These are phyloP conservation scores for Heliothis peltigera DNA, from an alignment of 2,888 invertebrate species.

Conservation along the genomic window DNA sequence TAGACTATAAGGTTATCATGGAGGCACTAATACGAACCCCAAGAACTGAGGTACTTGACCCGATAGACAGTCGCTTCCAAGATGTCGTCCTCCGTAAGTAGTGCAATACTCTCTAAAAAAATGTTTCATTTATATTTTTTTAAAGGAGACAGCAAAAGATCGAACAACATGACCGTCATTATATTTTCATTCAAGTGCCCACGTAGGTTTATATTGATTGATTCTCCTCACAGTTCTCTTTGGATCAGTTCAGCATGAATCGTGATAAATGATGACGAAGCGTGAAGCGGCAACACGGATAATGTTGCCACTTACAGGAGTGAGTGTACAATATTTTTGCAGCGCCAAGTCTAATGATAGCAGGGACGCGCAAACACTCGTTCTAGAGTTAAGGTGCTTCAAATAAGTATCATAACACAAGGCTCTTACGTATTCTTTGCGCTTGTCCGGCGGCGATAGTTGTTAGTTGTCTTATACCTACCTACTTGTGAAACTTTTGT, in stretches of 20 bases:
- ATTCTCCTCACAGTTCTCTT: slow-evolving; percentile 36
- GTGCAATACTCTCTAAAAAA: no score
- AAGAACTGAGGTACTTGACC: no score
- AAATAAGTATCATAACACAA: slow-evolving; percentile 46
- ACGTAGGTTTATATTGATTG: slow-evolving; percentile 36
- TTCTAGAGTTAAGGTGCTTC: slow-evolving; percentile 30
- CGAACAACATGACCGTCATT: neutral
- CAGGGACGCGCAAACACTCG: slow-evolving; percentile 23
- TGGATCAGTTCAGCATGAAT: slow-evolving; percentile 49
- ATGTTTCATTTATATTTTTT: neutral
- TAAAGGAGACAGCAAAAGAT: slow-evolving; percentile 7
- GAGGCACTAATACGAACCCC: no score
- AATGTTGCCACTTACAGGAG: slow-evolving; percentile 62
- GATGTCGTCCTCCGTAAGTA: no score
- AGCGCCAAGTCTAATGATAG: slow-evolving; percentile 48
- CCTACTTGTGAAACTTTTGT: slow-evolving; percentile 40
- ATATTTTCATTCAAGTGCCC: slow-evolving; percentile 12
- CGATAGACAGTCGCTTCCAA: no score
- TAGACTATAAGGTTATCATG: no score
- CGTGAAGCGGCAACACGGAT: slow-evolving; percentile 52
- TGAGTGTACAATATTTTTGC: slow-evolving; percentile 56
- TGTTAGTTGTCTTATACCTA: slow-evolving; percentile 40
- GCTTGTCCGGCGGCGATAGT: slow-evolving; percentile 34
- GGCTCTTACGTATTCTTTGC: slow-evolving; percentile 44
- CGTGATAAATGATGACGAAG: slow-evolving; percentile 62